Base-by-base conservation (phyloP, 2,113 vertebrate genomes). In the Corythoichthys intestinalis region DNA sequence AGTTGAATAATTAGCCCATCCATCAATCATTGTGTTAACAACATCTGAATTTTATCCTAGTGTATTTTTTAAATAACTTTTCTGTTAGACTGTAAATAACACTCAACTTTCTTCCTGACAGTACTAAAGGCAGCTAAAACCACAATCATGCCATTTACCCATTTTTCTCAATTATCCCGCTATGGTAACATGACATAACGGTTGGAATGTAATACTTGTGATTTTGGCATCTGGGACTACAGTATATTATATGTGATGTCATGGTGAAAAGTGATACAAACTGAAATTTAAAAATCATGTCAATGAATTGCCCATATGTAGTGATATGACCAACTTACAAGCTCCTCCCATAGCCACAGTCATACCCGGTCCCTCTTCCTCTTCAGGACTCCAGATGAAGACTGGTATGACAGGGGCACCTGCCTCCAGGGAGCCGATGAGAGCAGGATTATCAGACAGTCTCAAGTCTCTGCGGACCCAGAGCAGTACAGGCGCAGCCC, bases 391-490 rank as follows among this genome's bases (percentile, higher is more conserved):
- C 90, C 90, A 93, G 67, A 91, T 88, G 46, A 91, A 92, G 52
- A 91, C 57, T 0, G 91, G 90, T 17, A 92, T 86, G 73, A 92
- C 79, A 0, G 91, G 88, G 4, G 78, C 88, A 13, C 86, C 89
- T 8, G 82, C 34, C 76, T 92, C 83, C 47, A 93, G 65, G 1
- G 86, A 87, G 38, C 75, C 77, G 48, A 74, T 71, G 1, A 92
- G 80, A 74, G 89, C 86, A 37, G 90, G 92, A 74, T 93, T 93
- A 73, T 93, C 91, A 66, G 83, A 71, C 8, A 92, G 75, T 53
- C 90, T 78, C 61, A 92, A 69, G 68, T 92, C 91, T 68, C 88
- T 87, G 70, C 91, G 78, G 64, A 91, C 83, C 90, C 92, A 92
- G 65, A 92, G 71, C 62, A 92, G 66, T 4, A 88, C 83, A 0